phyloP scores from a whole-genome alignment of 1,140 invertebrate species.

The Coenobita brevimanus region DNA sequence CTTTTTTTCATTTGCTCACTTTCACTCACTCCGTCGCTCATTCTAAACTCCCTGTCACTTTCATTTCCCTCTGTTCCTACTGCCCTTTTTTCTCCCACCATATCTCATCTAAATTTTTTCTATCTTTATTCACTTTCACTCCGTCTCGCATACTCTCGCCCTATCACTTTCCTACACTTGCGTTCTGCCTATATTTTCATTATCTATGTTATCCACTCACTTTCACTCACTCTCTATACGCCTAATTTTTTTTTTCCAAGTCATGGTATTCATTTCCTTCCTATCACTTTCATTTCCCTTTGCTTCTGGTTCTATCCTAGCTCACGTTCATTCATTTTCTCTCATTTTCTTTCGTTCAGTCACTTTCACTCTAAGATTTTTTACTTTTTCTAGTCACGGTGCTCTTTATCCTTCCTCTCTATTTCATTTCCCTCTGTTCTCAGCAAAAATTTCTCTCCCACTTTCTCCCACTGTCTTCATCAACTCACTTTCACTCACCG shows the following conservation, averaged over 20 bases:
- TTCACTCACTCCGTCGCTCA: background rate
- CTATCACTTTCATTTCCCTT: background rate
- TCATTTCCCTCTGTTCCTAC: background rate
- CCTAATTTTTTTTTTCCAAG: too few species aligned
- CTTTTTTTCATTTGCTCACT: background rate
- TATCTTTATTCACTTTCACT: background rate
- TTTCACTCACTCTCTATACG: too few species aligned
- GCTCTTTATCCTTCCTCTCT: background rate
- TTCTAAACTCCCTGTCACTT: background rate
- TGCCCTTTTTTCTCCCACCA: background rate
- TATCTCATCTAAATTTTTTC: background rate
- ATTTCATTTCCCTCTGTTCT: background rate
- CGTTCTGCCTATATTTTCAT: too few species aligned
- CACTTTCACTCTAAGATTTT: too few species aligned
- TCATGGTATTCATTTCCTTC: too few species aligned
- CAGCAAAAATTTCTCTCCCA: background rate
- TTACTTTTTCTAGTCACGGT: too few species aligned
- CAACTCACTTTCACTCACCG: background rate
- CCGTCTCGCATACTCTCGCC: too few species aligned
- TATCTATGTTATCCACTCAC: too few species aligned
- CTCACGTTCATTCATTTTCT: too few species aligned
- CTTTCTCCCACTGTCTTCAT: background rate
- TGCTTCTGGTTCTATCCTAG: background rate
- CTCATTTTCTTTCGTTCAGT: background rate
- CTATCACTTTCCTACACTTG: too few species aligned